Conservation (phyloP, 2,888 invertebrate species). For the Apoderus coryli region DNA sequence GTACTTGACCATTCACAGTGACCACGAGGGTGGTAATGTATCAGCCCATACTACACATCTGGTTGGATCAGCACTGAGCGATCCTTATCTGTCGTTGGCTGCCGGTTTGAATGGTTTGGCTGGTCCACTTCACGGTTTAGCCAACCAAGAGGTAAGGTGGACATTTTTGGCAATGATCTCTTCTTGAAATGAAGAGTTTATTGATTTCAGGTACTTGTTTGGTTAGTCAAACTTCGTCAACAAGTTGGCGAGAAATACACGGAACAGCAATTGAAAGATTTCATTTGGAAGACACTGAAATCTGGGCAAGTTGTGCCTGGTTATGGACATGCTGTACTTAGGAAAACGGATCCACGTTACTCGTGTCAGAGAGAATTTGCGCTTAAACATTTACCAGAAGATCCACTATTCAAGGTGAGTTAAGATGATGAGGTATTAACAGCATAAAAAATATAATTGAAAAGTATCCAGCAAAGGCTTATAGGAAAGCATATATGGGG, state of each 20-base stretch:
- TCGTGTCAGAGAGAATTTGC: conserved; percentile 91
- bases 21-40: conserved; percentile 94
- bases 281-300: conserved; percentile 94
- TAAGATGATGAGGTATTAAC: too few relatives aligned
- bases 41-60: conserved; percentile 90
- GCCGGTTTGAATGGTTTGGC: conserved; percentile 90
- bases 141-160: conserved; percentile 73
- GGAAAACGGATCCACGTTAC: conserved; percentile 89
- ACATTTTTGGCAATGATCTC: background rate
- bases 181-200: background rate
- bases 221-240: conserved; percentile 79
- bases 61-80: conserved; percentile 86
- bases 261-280: conserved; percentile 87
- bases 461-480: too few relatives aligned
- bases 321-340: conserved; percentile 89
- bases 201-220: conserved; percentile 61
- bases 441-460: background rate
- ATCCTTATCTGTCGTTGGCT: conserved; percentile 84
- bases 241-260: conserved; percentile 75
- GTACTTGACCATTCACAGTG: conserved; percentile 89
- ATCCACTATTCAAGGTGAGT: conserved; percentile 67
- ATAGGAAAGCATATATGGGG: too few relatives aligned
- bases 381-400: conserved; percentile 82
- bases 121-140: conserved; percentile 89
- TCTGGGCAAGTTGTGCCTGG: conserved; percentile 95